phyloP scores from a whole-genome alignment of 2,888 invertebrate species.

The Athetis lepigone region DNA sequence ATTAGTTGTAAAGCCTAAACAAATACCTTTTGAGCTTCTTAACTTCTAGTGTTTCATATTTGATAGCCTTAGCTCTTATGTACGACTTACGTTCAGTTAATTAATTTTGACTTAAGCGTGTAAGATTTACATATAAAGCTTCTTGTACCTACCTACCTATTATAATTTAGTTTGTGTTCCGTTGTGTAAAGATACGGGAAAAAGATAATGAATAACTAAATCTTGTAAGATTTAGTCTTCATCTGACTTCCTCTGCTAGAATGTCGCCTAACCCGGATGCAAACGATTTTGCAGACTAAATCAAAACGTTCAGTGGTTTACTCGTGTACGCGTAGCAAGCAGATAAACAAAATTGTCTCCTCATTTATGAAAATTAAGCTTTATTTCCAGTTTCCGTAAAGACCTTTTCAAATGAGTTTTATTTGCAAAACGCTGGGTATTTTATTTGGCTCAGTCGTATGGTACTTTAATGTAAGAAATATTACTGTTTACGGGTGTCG shows the following conservation, averaged over 20 bases:
- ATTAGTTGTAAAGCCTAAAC: constrained; percentile 30
- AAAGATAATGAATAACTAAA: no score
- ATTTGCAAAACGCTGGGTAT: constrained; percentile 11
- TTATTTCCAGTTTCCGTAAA: background rate
- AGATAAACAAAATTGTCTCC: no score
- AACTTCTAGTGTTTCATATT: constrained; percentile 16
- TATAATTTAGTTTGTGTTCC: background rate
- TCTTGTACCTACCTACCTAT: background rate
- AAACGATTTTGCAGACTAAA: no score
- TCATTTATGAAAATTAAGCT: background rate
- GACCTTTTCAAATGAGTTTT: constrained; percentile 1
- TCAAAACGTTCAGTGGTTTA: no score
- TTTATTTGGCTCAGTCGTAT: constrained; percentile 8
- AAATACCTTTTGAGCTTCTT: constrained; percentile 21
- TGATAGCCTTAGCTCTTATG: background rate
- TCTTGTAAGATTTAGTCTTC: no score
- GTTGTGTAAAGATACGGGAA: background rate
- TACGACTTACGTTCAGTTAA: background rate
- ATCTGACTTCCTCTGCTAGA: no score
- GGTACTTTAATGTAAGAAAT: constrained; percentile 34
- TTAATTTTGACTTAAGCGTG: background rate
- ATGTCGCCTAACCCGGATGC: no score
- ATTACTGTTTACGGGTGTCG: constrained; percentile 58
- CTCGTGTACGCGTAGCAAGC: no score
- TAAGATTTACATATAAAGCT: background rate